Conservation (phyloP, 2,113 vertebrate species). For the Mirza zaza region DNA sequence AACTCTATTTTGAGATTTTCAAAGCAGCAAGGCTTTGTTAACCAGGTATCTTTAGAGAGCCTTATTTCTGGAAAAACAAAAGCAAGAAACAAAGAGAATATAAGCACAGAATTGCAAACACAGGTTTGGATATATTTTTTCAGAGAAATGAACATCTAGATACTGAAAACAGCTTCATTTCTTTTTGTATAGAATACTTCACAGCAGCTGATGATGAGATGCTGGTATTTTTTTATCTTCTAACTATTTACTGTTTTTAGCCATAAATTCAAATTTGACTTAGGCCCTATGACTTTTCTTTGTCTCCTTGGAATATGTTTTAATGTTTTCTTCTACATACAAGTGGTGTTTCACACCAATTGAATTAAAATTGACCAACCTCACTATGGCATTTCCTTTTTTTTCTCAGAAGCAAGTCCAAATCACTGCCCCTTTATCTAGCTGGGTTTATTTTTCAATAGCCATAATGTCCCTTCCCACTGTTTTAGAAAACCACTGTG, state of each 20-base stretch:
- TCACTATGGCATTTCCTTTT: neutral
- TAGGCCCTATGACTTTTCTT: neutral
- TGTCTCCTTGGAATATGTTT: neutral
- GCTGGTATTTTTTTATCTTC: neutral
- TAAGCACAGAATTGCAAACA: neutral
- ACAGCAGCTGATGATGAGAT: neutral
- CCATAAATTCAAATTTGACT: neutral
- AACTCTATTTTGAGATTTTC: neutral
- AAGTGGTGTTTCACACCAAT: neutral
- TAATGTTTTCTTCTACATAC: neutral
- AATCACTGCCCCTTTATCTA: conserved; percentile 31
- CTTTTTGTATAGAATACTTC: neutral
- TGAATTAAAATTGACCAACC: neutral
- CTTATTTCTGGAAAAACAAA: neutral
- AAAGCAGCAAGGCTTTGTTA: conserved; percentile 2
- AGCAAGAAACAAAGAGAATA: neutral
- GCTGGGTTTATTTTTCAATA: conserved; percentile 55
- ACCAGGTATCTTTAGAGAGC: conserved; percentile 2
- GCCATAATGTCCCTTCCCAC: conserved; percentile 4
- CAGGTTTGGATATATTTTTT: neutral
- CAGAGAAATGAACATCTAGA: neutral
- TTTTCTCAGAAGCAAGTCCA: neutral
- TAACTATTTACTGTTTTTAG: neutral
- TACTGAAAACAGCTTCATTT: neutral
- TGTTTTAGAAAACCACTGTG: neutral